A percentile compares a stretch with the other conserved stretches of the same genome.
Evolutionary conservation across 2,888 invertebrate genomes (phyloP).

Genomic region (Eupithecia inturbata): DNA sequence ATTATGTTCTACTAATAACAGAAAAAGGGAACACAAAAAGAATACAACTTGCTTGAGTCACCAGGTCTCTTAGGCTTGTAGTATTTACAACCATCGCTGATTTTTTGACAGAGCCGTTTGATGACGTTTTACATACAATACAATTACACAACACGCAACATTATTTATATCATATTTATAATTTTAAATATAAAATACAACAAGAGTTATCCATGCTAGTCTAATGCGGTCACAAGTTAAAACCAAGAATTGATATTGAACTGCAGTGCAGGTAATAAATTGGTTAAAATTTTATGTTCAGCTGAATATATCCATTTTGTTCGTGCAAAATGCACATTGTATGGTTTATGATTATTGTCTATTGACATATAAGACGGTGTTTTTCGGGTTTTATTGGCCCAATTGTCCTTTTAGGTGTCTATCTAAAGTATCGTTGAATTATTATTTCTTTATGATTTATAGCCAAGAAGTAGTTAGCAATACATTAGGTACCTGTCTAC

Average conservation of each 20-base stretch:
- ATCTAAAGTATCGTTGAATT: slow-evolving; percentile 6
- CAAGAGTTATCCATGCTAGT: slow-evolving; percentile 58
- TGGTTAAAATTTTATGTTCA: slow-evolving; percentile 49
- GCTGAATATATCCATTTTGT: slow-evolving; percentile 53
- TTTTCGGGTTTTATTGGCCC: slow-evolving; percentile 25
- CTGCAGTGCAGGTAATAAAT: slow-evolving; percentile 58
- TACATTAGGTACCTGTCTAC: background rate
- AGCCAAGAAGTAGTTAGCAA: background rate
- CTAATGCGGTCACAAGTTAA: slow-evolving; percentile 49
- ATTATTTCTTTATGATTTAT: background rate
- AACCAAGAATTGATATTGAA: slow-evolving; percentile 60
- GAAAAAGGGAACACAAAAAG: background rate
- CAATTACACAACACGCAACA: background rate
- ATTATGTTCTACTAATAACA: background rate
- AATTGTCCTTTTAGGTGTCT: slow-evolving; percentile 24
- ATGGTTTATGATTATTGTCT: slow-evolving; percentile 44
- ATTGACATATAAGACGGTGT: slow-evolving; percentile 40
- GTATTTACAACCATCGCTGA: background rate
- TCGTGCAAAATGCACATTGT: slow-evolving; percentile 41
- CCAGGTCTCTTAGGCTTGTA: background rate
- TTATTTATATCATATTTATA: no score
- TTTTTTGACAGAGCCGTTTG: background rate
- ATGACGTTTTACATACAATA: background rate
- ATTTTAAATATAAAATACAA: background rate
- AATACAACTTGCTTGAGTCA: background rate